A percentile compares a stretch with the other conserved stretches of the same genome.
phyloP scores from a whole-genome alignment of 2,888 invertebrate genomes.

The Mythimna ferrago region DNA sequence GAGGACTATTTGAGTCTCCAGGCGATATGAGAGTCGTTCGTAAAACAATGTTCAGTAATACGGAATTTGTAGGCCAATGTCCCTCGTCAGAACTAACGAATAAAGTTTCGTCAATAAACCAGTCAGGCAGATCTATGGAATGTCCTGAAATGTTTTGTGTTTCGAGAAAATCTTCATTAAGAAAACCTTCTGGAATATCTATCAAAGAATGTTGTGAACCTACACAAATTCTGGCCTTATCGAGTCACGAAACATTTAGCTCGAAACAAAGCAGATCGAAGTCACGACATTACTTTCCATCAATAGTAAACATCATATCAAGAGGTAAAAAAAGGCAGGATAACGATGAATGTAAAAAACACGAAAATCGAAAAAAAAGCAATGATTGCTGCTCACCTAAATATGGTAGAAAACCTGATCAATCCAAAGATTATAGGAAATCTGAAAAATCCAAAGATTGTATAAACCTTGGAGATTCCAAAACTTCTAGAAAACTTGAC shows the following conservation, averaged over 20 bases:
- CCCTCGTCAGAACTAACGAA: conserved; percentile 26
- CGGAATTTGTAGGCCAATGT: conserved; percentile 27
- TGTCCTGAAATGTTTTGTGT: background rate
- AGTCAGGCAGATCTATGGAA: conserved; percentile 1
- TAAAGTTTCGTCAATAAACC: conserved; percentile 6
- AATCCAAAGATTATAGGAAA: conserved; percentile 1
- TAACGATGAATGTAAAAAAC: conserved; percentile 19
- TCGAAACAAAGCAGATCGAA: conserved; percentile 6
- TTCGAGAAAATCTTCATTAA: conserved; percentile 43
- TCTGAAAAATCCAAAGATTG: background rate
- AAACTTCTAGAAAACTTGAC: conserved; percentile 1
- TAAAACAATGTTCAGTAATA: conserved; percentile 20
- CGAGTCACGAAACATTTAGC: conserved; percentile 29
- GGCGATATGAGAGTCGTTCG: background rate
- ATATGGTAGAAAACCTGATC: conserved; percentile 1
- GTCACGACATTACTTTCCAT: background rate
- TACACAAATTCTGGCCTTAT: background rate
- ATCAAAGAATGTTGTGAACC: background rate
- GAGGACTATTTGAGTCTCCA: background rate
- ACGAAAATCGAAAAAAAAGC: conserved; percentile 8
- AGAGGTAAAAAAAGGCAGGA: conserved; percentile 21
- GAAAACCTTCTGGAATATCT: conserved; percentile 18
- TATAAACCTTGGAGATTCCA: background rate
- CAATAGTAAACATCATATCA: background rate
- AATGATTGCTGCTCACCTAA: conserved; percentile 3